Percentiles rank a stretch among this genome's conserved stretches.
Evolutionary conservation across 2,113 vertebrate species (phyloP).

Genomic region (Guaruba guarouba): DNA sequence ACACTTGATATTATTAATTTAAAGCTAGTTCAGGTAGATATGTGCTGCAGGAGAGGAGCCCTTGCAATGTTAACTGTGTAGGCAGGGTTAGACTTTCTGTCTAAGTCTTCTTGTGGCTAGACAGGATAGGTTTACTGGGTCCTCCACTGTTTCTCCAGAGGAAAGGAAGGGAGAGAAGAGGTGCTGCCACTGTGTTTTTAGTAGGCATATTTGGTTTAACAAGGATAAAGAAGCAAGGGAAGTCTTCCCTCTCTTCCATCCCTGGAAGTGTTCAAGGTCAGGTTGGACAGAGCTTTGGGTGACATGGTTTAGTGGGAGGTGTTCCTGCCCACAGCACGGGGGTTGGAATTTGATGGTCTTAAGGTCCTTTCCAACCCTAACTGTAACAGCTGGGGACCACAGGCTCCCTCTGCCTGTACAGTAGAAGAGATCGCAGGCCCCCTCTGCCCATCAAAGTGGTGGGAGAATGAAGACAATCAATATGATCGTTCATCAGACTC

Average conservation of each 20-base stretch:
- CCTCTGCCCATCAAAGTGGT: no score
- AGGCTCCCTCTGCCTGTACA: no score
- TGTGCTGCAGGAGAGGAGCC: background rate
- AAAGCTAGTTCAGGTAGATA: background rate
- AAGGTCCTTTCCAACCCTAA: background rate
- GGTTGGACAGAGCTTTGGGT: background rate
- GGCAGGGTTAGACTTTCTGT: background rate
- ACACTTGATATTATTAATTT: rapidly evolving
- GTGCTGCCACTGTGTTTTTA: background rate
- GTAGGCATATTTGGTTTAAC: background rate
- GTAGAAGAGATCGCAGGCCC: no score
- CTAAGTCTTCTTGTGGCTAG: no score
- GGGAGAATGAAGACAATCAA: no score
- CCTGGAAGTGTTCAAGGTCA: background rate
- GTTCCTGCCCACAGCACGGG: background rate
- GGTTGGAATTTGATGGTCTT: background rate
- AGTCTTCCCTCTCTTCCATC: background rate
- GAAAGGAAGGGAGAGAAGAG: background rate
- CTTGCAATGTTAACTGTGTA: rapidly evolving
- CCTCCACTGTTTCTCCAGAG: background rate
- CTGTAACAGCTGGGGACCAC: no score
- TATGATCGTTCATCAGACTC: no score
- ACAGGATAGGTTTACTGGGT: background rate
- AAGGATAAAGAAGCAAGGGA: background rate
- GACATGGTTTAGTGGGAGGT: background rate